Evolutionary conservation across 64 coral and sea anemone genomes (phyloP).

Genomic region (Stylophora pistillata): DNA sequence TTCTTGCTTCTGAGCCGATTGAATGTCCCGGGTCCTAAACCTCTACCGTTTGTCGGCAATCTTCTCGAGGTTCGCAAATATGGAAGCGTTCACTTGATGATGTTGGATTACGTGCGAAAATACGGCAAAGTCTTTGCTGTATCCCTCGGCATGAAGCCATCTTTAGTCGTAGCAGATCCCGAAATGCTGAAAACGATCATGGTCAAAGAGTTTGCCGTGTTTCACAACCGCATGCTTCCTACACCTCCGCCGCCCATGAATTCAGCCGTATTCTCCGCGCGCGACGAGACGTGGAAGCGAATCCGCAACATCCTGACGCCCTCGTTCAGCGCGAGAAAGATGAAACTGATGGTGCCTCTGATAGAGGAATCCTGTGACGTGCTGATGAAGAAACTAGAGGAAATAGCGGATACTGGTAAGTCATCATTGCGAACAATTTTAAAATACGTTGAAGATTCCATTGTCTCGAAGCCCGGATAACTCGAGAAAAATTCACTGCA

Average conservation of each 20-base stretch:
- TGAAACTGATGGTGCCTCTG: conserved; percentile 38
- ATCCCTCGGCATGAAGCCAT: conserved; percentile 34
- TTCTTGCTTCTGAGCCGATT: conserved; percentile 9
- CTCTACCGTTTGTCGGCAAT: conserved; percentile 47
- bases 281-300: conserved; percentile 53
- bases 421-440: not conserved
- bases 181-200: conserved; percentile 61
- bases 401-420: conserved; percentile 19
- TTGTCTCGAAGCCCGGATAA: no score
- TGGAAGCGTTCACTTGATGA: conserved; percentile 44
- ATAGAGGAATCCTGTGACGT: conserved; percentile 26
- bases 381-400: conserved; percentile 5
- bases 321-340: conserved; percentile 23
- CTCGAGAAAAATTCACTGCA: no score
- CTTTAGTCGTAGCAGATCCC: conserved; percentile 57
- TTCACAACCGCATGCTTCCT: conserved; percentile 27
- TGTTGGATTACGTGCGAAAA: conserved; percentile 1
- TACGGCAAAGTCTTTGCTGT: conserved; percentile 51
- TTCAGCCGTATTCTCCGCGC: conserved; percentile 26
- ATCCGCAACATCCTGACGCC: conserved; percentile 49
- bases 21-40: conserved; percentile 49
- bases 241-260: not conserved
- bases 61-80: conserved; percentile 29
- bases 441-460: not conserved
- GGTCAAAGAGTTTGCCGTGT: conserved; percentile 49